phyloP scores from a whole-genome alignment of 1,140 invertebrate genomes.

The Caenorhabditis briggsae region DNA sequence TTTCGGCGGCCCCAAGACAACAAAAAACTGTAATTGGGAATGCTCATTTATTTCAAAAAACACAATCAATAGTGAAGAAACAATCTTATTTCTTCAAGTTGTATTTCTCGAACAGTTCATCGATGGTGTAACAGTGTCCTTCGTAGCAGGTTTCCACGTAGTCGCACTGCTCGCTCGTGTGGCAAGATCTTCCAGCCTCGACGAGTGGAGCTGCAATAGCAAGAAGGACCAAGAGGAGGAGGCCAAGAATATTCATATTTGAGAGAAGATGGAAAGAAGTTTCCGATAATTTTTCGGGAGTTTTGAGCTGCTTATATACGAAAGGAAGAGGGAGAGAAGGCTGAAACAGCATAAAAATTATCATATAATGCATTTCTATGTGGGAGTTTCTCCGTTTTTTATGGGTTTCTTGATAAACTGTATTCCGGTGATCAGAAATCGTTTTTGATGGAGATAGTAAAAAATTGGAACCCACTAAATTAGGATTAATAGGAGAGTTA shows the following conservation, averaged over 20 bases:
- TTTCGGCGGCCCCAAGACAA: no score
- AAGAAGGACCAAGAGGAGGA: neutral
- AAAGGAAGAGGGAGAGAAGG: no score
- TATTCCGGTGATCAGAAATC: no score
- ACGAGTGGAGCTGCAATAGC: neutral
- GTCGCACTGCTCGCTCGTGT: neutral
- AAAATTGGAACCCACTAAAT: no score
- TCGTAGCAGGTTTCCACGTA: neutral
- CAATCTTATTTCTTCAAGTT: neutral
- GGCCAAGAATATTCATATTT: slow-evolving; percentile 9
- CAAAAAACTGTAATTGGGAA: neutral
- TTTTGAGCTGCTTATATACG: neutral
- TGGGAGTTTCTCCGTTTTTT: neutral
- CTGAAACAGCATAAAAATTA: neutral
- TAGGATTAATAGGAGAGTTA: no score
- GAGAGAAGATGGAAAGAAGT: neutral
- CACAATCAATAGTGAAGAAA: neutral
- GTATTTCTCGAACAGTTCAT: neutral
- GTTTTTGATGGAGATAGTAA: no score
- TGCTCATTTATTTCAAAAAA: neutral
- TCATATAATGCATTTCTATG: no score
- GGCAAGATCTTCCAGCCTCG: neutral
- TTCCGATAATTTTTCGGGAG: neutral
- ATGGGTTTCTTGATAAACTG: neutral
- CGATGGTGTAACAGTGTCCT: slow-evolving; percentile 4